Percentiles rank a stretch among this genome's conserved stretches.
Conservation (phyloP, 2,113 vertebrate species). For the Argyrosomus japonicus region DNA sequence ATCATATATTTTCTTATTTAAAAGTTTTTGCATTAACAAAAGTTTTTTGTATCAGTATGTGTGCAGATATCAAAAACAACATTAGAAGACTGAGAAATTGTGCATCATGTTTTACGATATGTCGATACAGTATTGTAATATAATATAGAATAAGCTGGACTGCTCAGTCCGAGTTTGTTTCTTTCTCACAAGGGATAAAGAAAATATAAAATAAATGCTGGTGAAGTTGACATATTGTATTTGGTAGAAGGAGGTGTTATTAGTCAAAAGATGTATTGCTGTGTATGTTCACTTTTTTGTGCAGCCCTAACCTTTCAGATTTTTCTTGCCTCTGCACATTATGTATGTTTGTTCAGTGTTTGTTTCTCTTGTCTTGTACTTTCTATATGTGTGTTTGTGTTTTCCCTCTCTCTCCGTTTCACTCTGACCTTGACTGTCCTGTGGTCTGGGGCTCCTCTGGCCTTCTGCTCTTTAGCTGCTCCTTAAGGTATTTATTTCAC, state of each 20-base stretch:
- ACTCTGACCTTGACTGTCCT: slow-evolving; percentile 72
- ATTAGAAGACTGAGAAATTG: too few species aligned
- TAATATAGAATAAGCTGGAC: neutral
- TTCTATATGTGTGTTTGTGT: slow-evolving; percentile 64
- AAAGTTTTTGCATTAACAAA: too few species aligned
- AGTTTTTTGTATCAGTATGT: too few species aligned
- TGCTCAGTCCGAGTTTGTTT: neutral
- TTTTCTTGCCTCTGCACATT: slow-evolving; percentile 27
- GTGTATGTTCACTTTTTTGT: slow-evolving; percentile 3
- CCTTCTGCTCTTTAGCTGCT: slow-evolving; percentile 83
- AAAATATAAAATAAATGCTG: neutral
- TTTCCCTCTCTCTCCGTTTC: slow-evolving; percentile 46
- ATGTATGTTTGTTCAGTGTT: slow-evolving; percentile 46
- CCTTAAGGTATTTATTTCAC: slow-evolving; percentile 83
- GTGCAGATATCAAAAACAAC: too few species aligned
- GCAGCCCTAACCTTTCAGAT: slow-evolving; percentile 30
- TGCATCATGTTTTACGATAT: too few species aligned
- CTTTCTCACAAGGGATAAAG: neutral
- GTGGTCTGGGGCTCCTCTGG: slow-evolving; percentile 72
- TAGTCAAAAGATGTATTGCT: neutral
- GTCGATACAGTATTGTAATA: too few species aligned
- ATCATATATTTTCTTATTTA: neutral
- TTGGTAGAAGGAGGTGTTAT: neutral
- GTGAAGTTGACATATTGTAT: neutral
- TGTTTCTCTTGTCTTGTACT: slow-evolving; percentile 49